Base-by-base conservation (phyloP, 2,888 invertebrate species). In the Ryuthela nishihirai region DNA sequence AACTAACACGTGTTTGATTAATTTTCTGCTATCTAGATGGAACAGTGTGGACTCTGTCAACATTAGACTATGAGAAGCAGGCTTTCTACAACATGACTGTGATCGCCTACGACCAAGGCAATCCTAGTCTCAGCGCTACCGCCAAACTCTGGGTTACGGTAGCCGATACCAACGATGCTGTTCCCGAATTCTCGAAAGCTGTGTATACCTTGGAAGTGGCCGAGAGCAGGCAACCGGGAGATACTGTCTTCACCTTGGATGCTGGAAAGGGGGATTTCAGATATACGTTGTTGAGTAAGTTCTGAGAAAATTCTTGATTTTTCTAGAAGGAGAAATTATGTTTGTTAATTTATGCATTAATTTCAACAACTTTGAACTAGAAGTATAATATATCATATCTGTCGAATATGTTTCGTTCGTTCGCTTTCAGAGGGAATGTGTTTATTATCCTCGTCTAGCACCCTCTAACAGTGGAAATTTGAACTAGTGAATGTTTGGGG, bases 101-200 rank as follows among this genome's bases (percentile, higher is more conserved):
- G 1, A 80, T 88, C 2, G 90, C 89, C 0, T 87, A 88, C 1
- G 91, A 92, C 75, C 78, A 90, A 48, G 91, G 91, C 0, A 86
- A 84, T 34, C 90, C 91, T 26, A 85, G 88, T 67, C 76, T 87
- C 3, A 88, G 85, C 55, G 85, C 89, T 0, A 85, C 85, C 0
- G 89, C 90, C 2, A 70, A 70, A 53, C 64, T 74, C 10, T 67
- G 70, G 52, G 69, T 75, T 12, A 68, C 69, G 21, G 69, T 75
- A 6, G 69, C 69, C 17, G 70, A 71, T 54, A 68, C 66, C 0
- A 64, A 68, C 34, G 69, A 69, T 44, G 67, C 68, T 5, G 66
- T 69, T 4, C 72, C 72, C 0, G 60, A 67, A 46, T 70, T 72
- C 44, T 42, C 65, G 2, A 67, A 69, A 55, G 66, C 70, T 9